Percentiles rank a stretch among this genome's conserved stretches.
phyloP scores from a whole-genome alignment of 2,113 vertebrate species.

The Taurulus bubalis region DNA sequence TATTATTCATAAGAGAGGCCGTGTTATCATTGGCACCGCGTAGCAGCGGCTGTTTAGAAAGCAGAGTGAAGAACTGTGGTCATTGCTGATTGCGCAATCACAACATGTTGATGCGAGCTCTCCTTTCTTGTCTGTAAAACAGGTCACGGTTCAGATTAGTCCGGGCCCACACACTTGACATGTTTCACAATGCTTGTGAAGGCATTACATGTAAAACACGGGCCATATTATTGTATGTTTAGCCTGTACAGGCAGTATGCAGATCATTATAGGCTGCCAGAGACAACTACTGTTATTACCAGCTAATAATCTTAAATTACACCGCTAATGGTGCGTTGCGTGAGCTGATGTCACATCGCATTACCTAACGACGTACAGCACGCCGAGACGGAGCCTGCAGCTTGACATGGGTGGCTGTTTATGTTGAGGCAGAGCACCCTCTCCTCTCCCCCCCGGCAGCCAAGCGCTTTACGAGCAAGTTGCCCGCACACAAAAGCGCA shows the following conservation, averaged over 20 bases:
- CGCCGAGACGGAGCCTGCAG: constrained; percentile 41
- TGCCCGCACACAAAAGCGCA: constrained; percentile 73
- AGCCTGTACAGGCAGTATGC: background rate
- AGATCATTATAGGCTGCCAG: constrained; percentile 13
- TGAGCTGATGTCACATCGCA: constrained; percentile 62
- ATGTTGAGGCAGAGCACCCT: constrained; percentile 72
- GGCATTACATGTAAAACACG: background rate
- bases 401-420: constrained; percentile 73
- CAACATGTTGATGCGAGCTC: constrained; percentile 33
- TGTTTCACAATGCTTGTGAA: constrained; percentile 7
- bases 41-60: constrained; percentile 49
- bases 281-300: constrained; percentile 47
- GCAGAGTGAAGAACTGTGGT: constrained; percentile 44
- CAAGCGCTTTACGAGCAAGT: constrained; percentile 72
- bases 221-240: background rate
- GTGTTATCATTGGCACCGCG: constrained; percentile 73
- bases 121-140: constrained; percentile 27
- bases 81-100: constrained; percentile 73
- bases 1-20: constrained; percentile 71
- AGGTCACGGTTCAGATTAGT: constrained; percentile 28
- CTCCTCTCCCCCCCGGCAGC: constrained; percentile 77
- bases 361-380: constrained; percentile 54
- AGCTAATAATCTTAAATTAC: constrained; percentile 59
- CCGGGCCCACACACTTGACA: background rate
- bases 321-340: constrained; percentile 37